Evolutionary conservation across 2,888 invertebrate species (phyloP).

Genomic region (Barypeithes pellucidus): DNA sequence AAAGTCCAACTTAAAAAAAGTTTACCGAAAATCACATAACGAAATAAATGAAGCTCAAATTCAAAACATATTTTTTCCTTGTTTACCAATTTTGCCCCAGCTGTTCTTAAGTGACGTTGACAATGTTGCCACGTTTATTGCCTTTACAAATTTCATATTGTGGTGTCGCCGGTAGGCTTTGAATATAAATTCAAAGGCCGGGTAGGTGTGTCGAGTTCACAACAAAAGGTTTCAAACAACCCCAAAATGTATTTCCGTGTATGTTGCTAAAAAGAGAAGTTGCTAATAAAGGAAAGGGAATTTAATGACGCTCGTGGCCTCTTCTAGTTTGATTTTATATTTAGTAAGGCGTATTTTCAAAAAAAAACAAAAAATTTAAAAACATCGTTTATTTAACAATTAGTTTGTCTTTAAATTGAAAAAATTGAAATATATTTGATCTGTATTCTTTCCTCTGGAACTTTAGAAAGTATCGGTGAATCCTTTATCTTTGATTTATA

Average conservation of each 20-base stretch:
- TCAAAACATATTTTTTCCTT: slow-evolving; percentile 12
- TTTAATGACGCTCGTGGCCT: too few relatives aligned
- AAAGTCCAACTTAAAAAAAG: slow-evolving; percentile 44
- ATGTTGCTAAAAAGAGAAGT: too few relatives aligned
- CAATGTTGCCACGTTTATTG: background rate
- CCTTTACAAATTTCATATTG: too few relatives aligned
- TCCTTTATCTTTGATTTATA: background rate
- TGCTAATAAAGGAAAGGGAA: too few relatives aligned
- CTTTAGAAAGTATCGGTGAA: background rate
- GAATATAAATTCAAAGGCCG: too few relatives aligned
- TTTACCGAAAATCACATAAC: slow-evolving; percentile 11
- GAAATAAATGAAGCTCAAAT: slow-evolving; percentile 16
- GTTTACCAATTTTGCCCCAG: slow-evolving; percentile 18
- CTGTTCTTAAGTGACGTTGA: background rate
- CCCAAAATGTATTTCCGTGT: background rate
- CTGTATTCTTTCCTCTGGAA: background rate
- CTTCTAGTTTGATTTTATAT: too few relatives aligned
- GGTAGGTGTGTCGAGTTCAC: too few relatives aligned
- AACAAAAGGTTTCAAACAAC: background rate
- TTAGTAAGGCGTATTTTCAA: too few relatives aligned
- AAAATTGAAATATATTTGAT: background rate
- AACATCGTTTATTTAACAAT: slow-evolving; percentile 2
- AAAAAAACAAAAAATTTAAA: too few relatives aligned
- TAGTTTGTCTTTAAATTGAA: background rate
- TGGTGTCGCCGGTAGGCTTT: too few relatives aligned